Evolutionary conservation across 2,797 vertebrate species (phyloP).

Genomic region (Ctenosaura bakeri): DNA sequence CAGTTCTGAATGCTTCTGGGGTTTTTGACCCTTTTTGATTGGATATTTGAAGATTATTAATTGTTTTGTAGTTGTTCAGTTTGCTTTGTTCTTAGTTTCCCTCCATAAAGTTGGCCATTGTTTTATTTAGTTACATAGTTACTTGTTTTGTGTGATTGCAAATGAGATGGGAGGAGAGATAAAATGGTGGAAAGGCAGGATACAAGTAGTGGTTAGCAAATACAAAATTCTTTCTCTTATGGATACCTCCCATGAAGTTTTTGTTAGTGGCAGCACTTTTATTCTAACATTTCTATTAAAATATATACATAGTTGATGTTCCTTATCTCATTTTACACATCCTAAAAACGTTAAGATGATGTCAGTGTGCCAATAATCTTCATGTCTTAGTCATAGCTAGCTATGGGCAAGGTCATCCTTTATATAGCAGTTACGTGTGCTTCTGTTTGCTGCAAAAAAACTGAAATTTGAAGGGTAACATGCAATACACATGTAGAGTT

Average conservation of each 20-base stretch:
- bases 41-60: background rate
- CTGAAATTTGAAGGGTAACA: background rate
- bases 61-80: background rate
- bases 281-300: background rate
- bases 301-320: background rate
- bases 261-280: background rate
- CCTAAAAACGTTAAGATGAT: background rate
- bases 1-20: background rate
- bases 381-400: constrained; percentile 9
- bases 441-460: background rate
- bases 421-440: background rate
- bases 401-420: background rate
- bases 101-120: background rate
- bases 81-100: background rate
- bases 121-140: background rate
- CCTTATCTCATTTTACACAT: background rate
- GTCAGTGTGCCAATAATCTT: background rate
- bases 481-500: background rate
- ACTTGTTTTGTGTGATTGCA: background rate
- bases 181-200: too few relatives aligned
- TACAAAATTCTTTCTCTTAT: background rate
- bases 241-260: background rate
- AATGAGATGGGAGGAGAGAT: background rate
- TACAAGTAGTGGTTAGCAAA: constrained; percentile 17
- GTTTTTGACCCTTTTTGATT: too few relatives aligned